Conservation (phyloP, 2,888 invertebrate species). For the Chalcis sispes region DNA sequence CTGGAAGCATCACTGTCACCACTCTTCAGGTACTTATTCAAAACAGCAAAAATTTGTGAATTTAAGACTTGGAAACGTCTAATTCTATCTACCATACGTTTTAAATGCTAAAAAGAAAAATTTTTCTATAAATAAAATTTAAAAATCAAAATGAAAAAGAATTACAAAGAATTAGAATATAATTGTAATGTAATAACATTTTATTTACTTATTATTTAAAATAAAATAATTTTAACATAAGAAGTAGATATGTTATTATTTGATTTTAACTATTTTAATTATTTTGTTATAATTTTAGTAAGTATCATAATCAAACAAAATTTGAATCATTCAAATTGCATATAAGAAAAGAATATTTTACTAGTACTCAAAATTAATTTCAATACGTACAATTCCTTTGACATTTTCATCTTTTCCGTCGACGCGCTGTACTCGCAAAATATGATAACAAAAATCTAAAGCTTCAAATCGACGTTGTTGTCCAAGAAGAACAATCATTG, state of each 20-base stretch:
- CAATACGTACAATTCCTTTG: constrained; percentile 92
- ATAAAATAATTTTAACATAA: no score
- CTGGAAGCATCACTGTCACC: constrained; percentile 89
- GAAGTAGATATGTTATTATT: no score
- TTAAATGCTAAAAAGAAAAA: constrained; percentile 84
- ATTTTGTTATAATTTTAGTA: no score
- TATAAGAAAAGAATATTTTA: no score
- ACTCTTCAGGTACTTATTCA: constrained; percentile 94
- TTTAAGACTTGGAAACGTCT: constrained; percentile 98
- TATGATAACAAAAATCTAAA: constrained; percentile 98
- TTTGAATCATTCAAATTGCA: no score
- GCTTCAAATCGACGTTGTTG: constrained; percentile 98
- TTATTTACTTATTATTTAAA: no score
- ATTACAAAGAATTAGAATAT: neutral
- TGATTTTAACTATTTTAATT: no score
- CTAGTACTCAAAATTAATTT: no score
- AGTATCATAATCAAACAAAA: no score
- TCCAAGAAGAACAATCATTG: constrained; percentile 95
- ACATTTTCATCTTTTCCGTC: constrained; percentile 97
- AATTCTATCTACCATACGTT: constrained; percentile 98
- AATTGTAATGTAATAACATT: neutral
- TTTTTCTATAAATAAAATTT: constrained; percentile 44
- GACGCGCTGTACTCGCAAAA: constrained; percentile 94
- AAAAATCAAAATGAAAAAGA: neutral
- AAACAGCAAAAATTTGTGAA: constrained; percentile 96